Base-by-base conservation (phyloP, 2,113 vertebrate species). In the Orientallactaga bullata region DNA sequence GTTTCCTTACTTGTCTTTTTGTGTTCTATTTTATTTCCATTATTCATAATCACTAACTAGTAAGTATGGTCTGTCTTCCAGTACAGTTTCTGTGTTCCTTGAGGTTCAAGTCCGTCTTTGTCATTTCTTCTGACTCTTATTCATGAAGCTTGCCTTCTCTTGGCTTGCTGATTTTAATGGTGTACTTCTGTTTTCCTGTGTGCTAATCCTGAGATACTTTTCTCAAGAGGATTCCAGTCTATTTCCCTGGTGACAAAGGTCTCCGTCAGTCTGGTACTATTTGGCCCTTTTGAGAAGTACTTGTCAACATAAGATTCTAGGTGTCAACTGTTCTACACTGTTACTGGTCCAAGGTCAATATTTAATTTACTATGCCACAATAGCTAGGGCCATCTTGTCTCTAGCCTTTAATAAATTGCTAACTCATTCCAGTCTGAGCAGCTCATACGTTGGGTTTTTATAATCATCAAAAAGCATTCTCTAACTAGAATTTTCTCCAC, bases 111-210 rank as follows among this genome's bases (percentile, higher is more conserved):
- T 94, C 55, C 82, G 11, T 28, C n/a, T 10, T 84, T 79, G 21
- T 71, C 30, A 63, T 93, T 84, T 87, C 24, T 18, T 95, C 16
- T 72, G 51, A 77, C 23, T 91, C 61, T 90, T 16, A 18, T 10
- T 21, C 30, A 32, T 51, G n/a, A 15, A 73, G 26, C 3, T 84
- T 61, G 20, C 69, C 51, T 89, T 85, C 5, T 63, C 11, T 71
- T 71, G 32, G 18, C 42, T 81, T 88, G 26, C 16, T 79, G 30
- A 65, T 17, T 17, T 82, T 73, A 35, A 37, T 85, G 63, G 42
- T 16, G 13, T 23, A 51, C 0, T 85, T 77, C 78, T 51, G 77
- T 20, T 63, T 83, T 84, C 2, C 24, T 66, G 26, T 4, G 32
- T 71, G 69, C 37, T 77, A 74, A 58, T 71, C 8, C 24, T 69